phyloP scores from a whole-genome alignment of 2,113 vertebrate genomes.

The Anas platyrhynchos region DNA sequence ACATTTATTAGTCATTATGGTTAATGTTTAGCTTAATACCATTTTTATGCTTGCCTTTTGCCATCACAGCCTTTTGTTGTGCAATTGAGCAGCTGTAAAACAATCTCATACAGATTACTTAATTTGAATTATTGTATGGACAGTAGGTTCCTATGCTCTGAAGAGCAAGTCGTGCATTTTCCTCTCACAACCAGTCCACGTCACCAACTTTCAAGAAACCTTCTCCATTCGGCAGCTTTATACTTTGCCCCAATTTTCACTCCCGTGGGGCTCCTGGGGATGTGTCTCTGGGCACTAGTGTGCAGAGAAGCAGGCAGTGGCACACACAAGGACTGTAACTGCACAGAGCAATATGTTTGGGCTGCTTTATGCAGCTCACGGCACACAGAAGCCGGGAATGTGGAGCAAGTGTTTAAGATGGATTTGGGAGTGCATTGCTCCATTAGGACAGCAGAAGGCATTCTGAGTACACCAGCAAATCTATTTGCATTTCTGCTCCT shows the following conservation, averaged over 20 bases:
- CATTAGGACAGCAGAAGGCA: background rate
- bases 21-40: conserved; percentile 65
- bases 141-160: background rate
- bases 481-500: background rate
- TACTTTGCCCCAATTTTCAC: background rate
- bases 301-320: background rate
- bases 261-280: background rate
- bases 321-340: background rate
- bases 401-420: background rate
- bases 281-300: background rate
- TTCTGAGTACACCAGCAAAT: background rate
- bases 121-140: conserved; percentile 23
- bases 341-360: background rate
- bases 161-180: background rate
- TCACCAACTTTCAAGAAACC: background rate
- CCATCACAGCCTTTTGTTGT: conserved; percentile 50
- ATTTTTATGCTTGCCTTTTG: conserved; percentile 52
- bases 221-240: background rate
- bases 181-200: background rate
- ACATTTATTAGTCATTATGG: conserved; percentile 63
- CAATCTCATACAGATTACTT: conserved; percentile 49
- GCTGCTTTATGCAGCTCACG: fast-evolving
- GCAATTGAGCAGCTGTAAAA: conserved; percentile 60
- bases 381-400: fast-evolving
- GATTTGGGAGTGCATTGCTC: background rate